These are phyloP conservation scores for Muscicapa adusta DNA, from an alignment of 2,113 vertebrate genomes.

Conservation along the genomic window DNA sequence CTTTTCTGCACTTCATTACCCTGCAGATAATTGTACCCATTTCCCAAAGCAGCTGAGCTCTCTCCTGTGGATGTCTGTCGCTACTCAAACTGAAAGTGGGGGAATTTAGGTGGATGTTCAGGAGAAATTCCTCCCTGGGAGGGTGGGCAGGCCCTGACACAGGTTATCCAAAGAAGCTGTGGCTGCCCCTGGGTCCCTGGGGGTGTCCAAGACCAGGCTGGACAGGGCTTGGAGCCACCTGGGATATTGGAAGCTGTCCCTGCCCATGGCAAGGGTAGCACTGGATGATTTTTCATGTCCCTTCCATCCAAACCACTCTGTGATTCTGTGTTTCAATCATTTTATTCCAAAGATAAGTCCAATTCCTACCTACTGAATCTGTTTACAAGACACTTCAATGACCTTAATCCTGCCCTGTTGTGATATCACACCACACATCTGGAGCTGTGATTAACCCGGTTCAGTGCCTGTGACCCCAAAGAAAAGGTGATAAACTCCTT, in stretches of 20 bases:
- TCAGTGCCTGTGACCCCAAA: background rate
- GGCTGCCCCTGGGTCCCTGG: background rate
- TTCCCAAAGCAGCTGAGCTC: background rate
- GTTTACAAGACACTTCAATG: background rate
- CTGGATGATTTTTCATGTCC: background rate
- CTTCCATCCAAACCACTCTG: background rate
- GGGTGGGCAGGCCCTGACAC: background rate
- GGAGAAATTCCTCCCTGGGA: rapidly evolving
- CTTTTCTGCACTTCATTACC: background rate
- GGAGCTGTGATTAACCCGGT: background rate
- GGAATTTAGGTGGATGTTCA: background rate
- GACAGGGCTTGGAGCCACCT: background rate
- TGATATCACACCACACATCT: background rate
- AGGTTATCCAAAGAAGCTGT: background rate
- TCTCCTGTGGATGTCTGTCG: background rate
- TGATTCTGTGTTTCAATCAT: background rate
- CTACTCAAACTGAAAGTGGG: background rate
- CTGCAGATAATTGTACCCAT: too few relatives aligned
- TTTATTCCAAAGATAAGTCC: background rate
- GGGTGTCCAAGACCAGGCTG: background rate
- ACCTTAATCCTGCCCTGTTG: background rate
- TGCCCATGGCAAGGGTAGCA: background rate
- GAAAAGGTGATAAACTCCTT: background rate
- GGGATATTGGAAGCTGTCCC: background rate
- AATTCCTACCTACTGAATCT: background rate